phyloP scores from a whole-genome alignment of 2,113 vertebrate species.

The Scartelaos histophorus region DNA sequence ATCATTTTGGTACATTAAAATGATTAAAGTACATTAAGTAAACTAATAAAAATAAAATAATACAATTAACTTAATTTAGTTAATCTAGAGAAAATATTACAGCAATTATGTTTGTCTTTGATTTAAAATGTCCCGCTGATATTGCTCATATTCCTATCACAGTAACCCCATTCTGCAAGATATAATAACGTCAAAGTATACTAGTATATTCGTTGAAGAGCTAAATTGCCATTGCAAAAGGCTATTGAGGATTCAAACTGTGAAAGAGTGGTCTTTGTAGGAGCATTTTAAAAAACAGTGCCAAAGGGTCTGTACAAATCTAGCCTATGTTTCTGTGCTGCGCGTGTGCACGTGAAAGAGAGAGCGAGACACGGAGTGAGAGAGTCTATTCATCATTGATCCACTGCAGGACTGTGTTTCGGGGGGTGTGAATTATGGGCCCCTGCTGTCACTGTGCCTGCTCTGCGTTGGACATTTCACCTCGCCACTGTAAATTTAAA shows the following conservation, averaged over 20 bases:
- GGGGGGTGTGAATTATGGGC: constrained; percentile 70
- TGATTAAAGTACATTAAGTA: no score
- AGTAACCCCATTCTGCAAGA: not conserved
- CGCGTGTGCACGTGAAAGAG: constrained; percentile 6
- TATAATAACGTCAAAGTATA: no score
- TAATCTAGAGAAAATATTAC: no score
- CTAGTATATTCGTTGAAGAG: no score
- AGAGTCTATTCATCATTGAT: constrained; percentile 71
- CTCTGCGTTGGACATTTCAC: constrained; percentile 70
- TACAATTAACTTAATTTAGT: no score
- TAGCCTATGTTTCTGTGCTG: not conserved
- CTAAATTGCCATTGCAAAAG: no score
- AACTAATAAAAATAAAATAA: no score
- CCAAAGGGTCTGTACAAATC: not conserved
- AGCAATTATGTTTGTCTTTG: not conserved
- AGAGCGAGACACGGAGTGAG: constrained; percentile 25
- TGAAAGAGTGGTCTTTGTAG: not conserved
- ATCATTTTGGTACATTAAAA: no score
- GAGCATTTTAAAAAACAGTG: not conserved
- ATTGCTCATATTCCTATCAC: not conserved
- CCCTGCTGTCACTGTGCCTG: constrained; percentile 67
- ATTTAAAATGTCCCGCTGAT: not conserved
- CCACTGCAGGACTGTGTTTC: constrained; percentile 72
- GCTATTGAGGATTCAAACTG: not conserved
- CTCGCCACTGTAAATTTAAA: constrained; percentile 68